Base-by-base conservation (phyloP, 2,888 invertebrate genomes). In the Acrocyrtus sp. region DNA sequence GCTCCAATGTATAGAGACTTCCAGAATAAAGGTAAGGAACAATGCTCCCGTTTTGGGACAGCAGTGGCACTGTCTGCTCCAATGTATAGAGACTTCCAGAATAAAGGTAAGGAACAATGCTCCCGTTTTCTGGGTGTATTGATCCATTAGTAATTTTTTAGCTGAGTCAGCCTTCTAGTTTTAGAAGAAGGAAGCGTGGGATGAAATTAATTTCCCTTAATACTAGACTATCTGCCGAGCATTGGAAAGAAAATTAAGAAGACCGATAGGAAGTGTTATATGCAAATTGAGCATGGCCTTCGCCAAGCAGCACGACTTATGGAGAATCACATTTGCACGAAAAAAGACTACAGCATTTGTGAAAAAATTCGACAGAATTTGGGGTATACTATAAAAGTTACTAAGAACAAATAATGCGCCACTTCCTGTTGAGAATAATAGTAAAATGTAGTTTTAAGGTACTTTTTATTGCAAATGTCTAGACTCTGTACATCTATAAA, bases 11-110 rank as follows among this genome's bases (percentile, higher is more conserved):
- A 27, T 6, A 39, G 58, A 41, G 57, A 57, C 41, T 58, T 51
- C 12, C 41, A 57, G 15, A 39, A 67, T 12, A 67, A 67, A 51
- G 66, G 66, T 57, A 17, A 26, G 19, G n/a, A n/a, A n/a, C n/a
- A n/a, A n/a, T n/a, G n/a, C n/a, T n/a, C n/a, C n/a, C n/a, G n/a
- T n/a, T n/a, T n/a, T 22, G 39, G 12, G 27, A 58, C 67, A 21
- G 67, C 50, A n/a, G 51, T 67, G 3, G 67, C 58, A n/a, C 34
- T 67, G 41, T 67, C 67, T 12, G 67, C 67, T 12, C 67, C 67
- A 26, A 67, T 67, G 67, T 22, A 27, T 6, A 39, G 58, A 41
- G 57, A 57, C 41, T 58, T 51, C 12, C 41, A 57, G 15, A 39
- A 67, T 12, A 67, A 67, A 51, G 66, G 66, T 57, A 17, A 26